phyloP scores from a whole-genome alignment of 1,140 invertebrate genomes.

The Delia radicum region DNA sequence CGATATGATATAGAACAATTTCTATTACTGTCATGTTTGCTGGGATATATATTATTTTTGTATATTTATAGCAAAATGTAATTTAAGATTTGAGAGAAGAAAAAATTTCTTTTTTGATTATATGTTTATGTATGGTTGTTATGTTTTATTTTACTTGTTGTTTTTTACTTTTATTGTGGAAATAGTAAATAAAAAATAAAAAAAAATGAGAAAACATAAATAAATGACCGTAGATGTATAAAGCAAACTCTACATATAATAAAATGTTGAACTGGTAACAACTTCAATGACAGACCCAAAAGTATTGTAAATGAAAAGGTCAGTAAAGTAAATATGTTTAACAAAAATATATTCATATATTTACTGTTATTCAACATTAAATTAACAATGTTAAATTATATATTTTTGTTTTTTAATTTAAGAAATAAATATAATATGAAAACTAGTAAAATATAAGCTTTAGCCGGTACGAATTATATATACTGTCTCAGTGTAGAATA shows the following conservation, averaged over 20 bases:
- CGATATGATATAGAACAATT: background rate
- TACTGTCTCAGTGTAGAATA: no score
- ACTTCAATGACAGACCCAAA: background rate
- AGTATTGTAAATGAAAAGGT: background rate
- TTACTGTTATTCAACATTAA: background rate
- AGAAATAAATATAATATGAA: no score
- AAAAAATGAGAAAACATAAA: background rate
- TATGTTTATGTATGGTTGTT: conserved; percentile 20
- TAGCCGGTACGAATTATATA: no score
- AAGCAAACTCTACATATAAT: background rate
- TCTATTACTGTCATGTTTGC: background rate
- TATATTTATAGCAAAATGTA: conserved; percentile 14
- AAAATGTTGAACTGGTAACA: no score
- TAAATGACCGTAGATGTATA: background rate
- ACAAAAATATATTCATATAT: background rate
- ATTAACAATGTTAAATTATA: background rate
- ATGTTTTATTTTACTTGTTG: conserved; percentile 16
- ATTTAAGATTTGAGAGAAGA: conserved; percentile 11
- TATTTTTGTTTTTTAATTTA: background rate
- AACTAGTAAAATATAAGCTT: no score
- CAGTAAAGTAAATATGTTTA: background rate
- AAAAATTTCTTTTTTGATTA: conserved; percentile 11
- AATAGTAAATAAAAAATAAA: background rate
- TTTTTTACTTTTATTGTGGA: background rate
- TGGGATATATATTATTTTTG: no score